Percentiles rank a stretch among this genome's conserved stretches.
These are phyloP conservation scores for Petrosia ficiformis DNA, from an alignment of 37 sponge, comb jelly and placozoan species.

Conservation along the genomic window DNA sequence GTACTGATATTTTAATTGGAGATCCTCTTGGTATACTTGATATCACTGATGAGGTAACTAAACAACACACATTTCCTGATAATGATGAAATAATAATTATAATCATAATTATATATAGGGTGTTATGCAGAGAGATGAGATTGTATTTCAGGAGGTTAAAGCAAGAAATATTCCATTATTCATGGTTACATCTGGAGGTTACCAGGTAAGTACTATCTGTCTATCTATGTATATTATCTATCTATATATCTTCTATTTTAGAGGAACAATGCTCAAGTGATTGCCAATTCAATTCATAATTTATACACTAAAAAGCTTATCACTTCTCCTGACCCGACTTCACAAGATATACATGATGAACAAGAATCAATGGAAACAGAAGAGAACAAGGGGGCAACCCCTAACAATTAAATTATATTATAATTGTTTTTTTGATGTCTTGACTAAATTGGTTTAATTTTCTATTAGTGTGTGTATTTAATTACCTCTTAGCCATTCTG, in stretches of 20 bases:
- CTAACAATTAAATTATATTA: too few species aligned
- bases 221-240: background rate
- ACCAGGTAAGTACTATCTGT: conserved; percentile 56
- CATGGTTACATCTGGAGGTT: conserved; percentile 93
- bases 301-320: conserved; percentile 50
- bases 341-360: too few species aligned
- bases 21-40: conserved; percentile 76
- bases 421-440: too few species aligned
- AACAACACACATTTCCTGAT: too few species aligned
- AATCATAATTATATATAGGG: conserved; percentile 37
- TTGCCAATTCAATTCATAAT: conserved; percentile 77
- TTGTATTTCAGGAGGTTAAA: conserved; percentile 62
- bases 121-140: conserved; percentile 71
- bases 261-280: conserved; percentile 78
- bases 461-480: too few species aligned
- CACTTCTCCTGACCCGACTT: too few species aligned
- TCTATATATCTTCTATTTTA: conserved; percentile 4
- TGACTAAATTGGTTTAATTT: too few species aligned
- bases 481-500: too few species aligned
- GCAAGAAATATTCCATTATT: conserved; percentile 73
- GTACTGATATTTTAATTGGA: conserved; percentile 82
- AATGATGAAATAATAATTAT: background rate
- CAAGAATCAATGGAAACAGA: too few species aligned
- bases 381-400: too few species aligned
- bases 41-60: conserved; percentile 72